Conservation (phyloP, 2,888 invertebrate species). For the Phasia obesa region DNA sequence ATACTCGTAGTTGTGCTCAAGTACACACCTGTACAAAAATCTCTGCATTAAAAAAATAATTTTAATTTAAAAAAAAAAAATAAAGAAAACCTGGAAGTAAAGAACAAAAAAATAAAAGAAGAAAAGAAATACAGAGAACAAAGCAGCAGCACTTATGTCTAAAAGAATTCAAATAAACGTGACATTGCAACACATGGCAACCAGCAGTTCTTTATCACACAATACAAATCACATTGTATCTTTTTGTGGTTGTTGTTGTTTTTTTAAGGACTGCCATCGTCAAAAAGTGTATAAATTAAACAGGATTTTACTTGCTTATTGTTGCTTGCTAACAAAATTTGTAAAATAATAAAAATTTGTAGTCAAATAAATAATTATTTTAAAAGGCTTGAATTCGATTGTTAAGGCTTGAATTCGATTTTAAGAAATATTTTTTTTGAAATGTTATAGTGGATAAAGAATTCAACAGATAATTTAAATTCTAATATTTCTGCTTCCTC, state of each 20-base stretch:
- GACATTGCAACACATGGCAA: constrained; percentile 60
- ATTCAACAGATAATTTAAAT: no score
- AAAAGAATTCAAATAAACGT: constrained; percentile 47
- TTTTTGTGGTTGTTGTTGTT: no score
- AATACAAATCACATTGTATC: no score
- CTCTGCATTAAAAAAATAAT: not conserved
- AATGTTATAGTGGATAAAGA: no score
- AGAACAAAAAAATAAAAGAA: not conserved
- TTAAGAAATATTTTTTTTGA: no score
- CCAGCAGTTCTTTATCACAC: constrained; percentile 30
- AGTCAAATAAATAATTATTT: no score
- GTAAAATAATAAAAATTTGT: no score
- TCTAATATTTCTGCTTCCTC: no score
- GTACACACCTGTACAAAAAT: not conserved
- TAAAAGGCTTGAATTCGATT: no score
- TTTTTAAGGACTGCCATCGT: constrained; percentile 7
- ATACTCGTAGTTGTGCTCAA: not conserved
- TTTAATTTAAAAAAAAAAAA: constrained; percentile 29
- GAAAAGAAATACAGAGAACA: constrained; percentile 2
- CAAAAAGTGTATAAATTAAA: not conserved
- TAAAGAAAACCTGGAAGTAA: not conserved
- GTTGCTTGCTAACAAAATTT: not conserved
- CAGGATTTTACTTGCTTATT: not conserved
- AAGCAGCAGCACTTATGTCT: constrained; percentile 41
- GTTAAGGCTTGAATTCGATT: no score